Evolutionary conservation across 2,113 vertebrate genomes (phyloP).

Genomic region (Mobula hypostoma): DNA sequence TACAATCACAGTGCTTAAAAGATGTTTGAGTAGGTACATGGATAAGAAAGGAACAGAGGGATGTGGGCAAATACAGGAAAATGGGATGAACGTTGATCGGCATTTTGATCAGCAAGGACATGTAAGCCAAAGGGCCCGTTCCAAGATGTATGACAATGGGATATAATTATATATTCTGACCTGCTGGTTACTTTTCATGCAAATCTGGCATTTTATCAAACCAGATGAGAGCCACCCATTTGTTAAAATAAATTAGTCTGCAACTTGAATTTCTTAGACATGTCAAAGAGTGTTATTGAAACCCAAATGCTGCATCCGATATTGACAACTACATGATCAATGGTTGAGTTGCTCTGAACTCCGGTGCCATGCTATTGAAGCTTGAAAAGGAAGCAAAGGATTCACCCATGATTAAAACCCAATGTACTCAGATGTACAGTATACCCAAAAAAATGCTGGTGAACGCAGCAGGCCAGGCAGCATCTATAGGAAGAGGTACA

Average conservation of each 20-base stretch:
- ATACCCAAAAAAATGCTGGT: too few species aligned
- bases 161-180: background rate
- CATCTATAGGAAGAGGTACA: too few species aligned
- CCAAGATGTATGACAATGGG: too few species aligned
- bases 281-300: background rate
- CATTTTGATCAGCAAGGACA: too few species aligned
- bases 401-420: background rate
- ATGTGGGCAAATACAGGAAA: too few species aligned
- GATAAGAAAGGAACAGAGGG: too few species aligned
- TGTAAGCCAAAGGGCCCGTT: too few species aligned
- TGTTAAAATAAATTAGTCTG: background rate
- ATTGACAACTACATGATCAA: background rate
- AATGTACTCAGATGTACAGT: background rate
- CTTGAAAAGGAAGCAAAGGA: too few species aligned
- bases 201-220: background rate
- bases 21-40: too few species aligned
- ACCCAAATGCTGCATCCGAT: background rate
- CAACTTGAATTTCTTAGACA: background rate
- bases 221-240: background rate
- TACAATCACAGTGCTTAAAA: too few species aligned
- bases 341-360: background rate
- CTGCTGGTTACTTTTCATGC: background rate
- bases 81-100: too few species aligned
- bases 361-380: background rate
- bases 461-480: too few species aligned